A percentile compares a stretch with the other conserved stretches of the same genome.
phyloP scores from a whole-genome alignment of 2,888 invertebrate species.

The Leucophenga maculata region DNA sequence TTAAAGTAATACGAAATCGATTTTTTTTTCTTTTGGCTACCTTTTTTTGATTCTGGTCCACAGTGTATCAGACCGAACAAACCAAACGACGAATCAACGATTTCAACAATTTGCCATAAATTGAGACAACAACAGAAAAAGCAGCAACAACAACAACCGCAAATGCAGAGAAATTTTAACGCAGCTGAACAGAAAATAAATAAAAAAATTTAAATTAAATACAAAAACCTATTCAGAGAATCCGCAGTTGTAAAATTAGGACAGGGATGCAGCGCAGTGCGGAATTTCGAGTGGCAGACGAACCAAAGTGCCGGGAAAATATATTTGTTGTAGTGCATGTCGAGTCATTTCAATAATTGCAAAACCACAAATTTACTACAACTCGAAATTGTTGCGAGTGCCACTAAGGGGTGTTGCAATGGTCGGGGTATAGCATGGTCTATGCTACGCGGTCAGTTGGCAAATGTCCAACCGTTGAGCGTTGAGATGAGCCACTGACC shows the following conservation, averaged over 20 bases:
- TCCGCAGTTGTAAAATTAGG: background rate
- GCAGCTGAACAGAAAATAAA: constrained; percentile 37
- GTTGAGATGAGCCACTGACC: constrained; percentile 44
- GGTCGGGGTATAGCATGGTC: constrained; percentile 8
- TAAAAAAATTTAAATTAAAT: constrained; percentile 22
- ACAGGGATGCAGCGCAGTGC: constrained; percentile 23
- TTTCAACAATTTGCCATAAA: constrained; percentile 65
- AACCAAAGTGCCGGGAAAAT: constrained; percentile 22
- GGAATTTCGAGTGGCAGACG: constrained; percentile 52
- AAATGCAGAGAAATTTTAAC: constrained; percentile 62
- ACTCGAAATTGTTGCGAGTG: constrained; percentile 55
- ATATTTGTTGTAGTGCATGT: constrained; percentile 30
- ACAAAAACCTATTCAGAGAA: background rate
- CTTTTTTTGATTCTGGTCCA: too few species aligned
- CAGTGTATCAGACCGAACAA: constrained; percentile 23
- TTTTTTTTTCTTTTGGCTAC: too few species aligned
- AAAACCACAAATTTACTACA: constrained; percentile 70
- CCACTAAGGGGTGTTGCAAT: constrained; percentile 32
- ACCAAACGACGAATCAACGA: constrained; percentile 51
- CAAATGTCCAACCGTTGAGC: constrained; percentile 39
- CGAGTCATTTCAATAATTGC: constrained; percentile 70
- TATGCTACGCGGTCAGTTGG: constrained; percentile 24
- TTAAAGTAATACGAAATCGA: too few species aligned
- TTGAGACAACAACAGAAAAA: constrained; percentile 64
- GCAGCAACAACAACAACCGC: constrained; percentile 54